A percentile compares a stretch with the other conserved stretches of the same genome.
These are phyloP conservation scores for Paramormyrops kingsleyae DNA, from an alignment of 2,113 vertebrate genomes.

Conservation along the genomic window DNA sequence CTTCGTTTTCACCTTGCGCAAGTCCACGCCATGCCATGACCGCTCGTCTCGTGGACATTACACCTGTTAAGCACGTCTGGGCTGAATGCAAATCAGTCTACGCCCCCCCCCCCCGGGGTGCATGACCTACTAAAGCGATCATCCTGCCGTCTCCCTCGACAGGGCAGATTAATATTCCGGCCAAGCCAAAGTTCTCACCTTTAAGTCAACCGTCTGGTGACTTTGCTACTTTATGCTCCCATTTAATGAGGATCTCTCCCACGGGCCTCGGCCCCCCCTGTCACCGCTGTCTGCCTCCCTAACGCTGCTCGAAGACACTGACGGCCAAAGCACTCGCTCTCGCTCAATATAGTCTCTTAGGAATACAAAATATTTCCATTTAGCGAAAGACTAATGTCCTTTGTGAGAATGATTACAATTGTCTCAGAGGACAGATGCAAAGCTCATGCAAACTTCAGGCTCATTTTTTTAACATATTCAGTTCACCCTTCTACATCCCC, in stretches of 20 bases:
- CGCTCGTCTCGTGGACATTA: not conserved
- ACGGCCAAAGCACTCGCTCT: not conserved
- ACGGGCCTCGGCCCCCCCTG: not conserved
- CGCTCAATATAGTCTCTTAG: not conserved
- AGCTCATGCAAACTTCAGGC: not conserved
- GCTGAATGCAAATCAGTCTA: constrained; percentile 1
- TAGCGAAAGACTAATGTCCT: not conserved
- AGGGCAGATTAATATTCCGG: not conserved
- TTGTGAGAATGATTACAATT: not conserved
- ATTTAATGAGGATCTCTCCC: not conserved
- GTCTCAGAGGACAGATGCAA: too few relatives aligned
- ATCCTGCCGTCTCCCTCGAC: not conserved
- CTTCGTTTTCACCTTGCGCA: not conserved
- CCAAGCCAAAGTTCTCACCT: not conserved
- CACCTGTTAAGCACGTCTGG: not conserved
- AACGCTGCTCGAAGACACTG: not conserved
- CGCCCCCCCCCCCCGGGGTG: not conserved
- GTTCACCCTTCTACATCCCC: not conserved
- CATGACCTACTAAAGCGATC: not conserved
- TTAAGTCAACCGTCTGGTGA: constrained; percentile 16
- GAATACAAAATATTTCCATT: not conserved
- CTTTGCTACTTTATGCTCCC: constrained; percentile 4
- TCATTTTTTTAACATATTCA: not conserved
- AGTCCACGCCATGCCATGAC: not conserved
- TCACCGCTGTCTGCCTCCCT: not conserved